Evolutionary conservation across 1,140 invertebrate species (phyloP), one percentile per base, ranked within the genome.

Genomic region (Eupristina koningsbergeri): DNA sequence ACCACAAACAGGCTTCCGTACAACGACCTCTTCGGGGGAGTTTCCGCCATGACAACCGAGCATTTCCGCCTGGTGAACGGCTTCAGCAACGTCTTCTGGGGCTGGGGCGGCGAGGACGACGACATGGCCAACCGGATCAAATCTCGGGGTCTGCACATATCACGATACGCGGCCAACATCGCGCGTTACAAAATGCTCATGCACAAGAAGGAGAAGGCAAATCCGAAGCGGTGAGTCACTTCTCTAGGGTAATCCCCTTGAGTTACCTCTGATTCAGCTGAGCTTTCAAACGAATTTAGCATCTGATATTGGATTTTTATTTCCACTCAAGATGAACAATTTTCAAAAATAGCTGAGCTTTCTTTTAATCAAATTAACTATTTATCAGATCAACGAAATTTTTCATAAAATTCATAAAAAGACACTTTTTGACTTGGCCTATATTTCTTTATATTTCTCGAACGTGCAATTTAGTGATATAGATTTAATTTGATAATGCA

Each of bases 21-120:
- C 91, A 94, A 93, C 88, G 95, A 95, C 89, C 95, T 99, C 81
- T 98, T 99, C 91, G 97, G 97, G 39, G 97, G 97, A 78, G 97
- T 98, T 1, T 97, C 96, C 45, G 97, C 97, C 5, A 94, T 98
- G 93, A 96, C 94, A 0, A 93, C 94, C 74, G 94, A 96, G 85
- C 97, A 98, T 87, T 97, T 98, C 90, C 93, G 94, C 84, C 93
- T 95, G 74, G 95, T 98, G 0, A 98, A 98, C 90, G 97, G 97
- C 0, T 98, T 98, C 93, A 97, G 96, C 45, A 98, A 98, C 90
- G 95, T 95, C 53, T 98, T 96, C 91, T 98, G 97, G 96, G 97
- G 97, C 17, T 98, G 97, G 97, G 97, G 97, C 47, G 97, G 96
- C 34, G 97, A 98, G 92, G 97, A 98, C 91, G 97, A 98, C 89